Evolutionary conservation across 1,140 invertebrate species (phyloP).

Genomic region (Nixonia krombeini): DNA sequence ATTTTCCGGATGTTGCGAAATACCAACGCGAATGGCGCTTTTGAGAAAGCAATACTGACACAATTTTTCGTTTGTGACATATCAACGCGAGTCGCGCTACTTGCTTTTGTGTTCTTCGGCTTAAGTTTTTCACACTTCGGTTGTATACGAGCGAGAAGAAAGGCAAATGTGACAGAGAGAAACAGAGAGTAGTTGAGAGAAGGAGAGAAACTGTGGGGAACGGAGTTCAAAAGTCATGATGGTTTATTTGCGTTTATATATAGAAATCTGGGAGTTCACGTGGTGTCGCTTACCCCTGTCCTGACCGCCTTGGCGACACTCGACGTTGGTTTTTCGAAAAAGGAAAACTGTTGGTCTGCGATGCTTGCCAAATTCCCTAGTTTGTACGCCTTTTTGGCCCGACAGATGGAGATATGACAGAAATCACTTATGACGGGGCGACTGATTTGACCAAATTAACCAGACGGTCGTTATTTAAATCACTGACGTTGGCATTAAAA

Average conservation of each 20-base stretch:
- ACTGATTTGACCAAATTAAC: too few species aligned
- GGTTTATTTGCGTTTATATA: constrained; percentile 70
- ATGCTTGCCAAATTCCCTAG: constrained; percentile 9
- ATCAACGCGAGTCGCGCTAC: background rate
- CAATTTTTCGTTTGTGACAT: constrained; percentile 15
- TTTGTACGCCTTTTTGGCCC: background rate
- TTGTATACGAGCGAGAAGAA: constrained; percentile 1
- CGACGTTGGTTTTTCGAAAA: constrained; percentile 46
- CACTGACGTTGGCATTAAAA: too few species aligned
- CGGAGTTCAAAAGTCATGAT: constrained; percentile 62
- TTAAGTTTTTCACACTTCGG: constrained; percentile 21
- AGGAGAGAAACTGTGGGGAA: constrained; percentile 18
- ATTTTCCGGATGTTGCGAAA: too few species aligned
- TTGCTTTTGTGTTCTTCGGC: constrained; percentile 6
- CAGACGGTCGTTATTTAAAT: background rate
- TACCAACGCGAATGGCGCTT: background rate
- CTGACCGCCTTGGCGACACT: constrained; percentile 33
- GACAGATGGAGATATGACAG: background rate
- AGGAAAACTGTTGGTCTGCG: constrained; percentile 10
- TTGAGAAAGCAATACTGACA: constrained; percentile 14
- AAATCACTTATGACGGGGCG: too few species aligned
- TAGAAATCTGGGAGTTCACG: constrained; percentile 66
- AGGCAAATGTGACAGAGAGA: constrained; percentile 11
- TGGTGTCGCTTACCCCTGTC: constrained; percentile 67
- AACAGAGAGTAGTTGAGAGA: constrained; percentile 16